Evolutionary conservation across 2,888 invertebrate genomes (phyloP).

Genomic region (Nasonia oneida): DNA sequence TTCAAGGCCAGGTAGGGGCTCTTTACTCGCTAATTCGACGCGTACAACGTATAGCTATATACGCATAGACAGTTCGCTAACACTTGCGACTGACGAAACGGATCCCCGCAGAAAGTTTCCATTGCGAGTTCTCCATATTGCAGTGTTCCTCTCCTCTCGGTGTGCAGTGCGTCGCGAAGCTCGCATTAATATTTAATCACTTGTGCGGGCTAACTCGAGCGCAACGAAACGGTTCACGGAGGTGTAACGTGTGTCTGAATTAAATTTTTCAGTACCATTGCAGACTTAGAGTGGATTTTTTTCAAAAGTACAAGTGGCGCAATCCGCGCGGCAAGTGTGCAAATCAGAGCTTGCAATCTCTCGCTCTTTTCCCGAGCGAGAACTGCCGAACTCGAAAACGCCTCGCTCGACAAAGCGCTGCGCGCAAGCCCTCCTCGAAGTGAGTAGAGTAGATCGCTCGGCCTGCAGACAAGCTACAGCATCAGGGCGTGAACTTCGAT

Average conservation of each 20-base stretch:
- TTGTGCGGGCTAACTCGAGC: conserved; percentile 13
- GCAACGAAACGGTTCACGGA: background rate
- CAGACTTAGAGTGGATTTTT: no score
- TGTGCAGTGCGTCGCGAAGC: background rate
- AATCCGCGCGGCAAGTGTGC: background rate
- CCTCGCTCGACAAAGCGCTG: conserved; percentile 22
- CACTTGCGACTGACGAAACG: conserved; percentile 24
- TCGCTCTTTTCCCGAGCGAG: background rate
- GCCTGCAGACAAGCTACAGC: background rate
- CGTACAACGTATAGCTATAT: conserved; percentile 28
- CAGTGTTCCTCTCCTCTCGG: background rate
- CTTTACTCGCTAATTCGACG: conserved; percentile 44
- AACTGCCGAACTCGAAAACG: conserved; percentile 50
- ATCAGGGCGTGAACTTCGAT: conserved; percentile 53
- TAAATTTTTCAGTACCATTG: no score
- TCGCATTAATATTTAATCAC: conserved; percentile 39
- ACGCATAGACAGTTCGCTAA: conserved; percentile 35
- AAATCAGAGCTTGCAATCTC: conserved; percentile 2
- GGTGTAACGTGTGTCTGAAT: background rate
- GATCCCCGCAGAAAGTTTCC: conserved; percentile 46
- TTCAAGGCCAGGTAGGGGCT: conserved; percentile 45
- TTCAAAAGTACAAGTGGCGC: background rate
- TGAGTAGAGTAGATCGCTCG: conserved; percentile 20
- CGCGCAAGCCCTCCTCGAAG: background rate
- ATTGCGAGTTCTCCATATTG: background rate